Percentiles rank a stretch among this genome's conserved stretches.
These are phyloP conservation scores for Calidris pugnax DNA, from an alignment of 2,113 vertebrate genomes.

Conservation along the genomic window DNA sequence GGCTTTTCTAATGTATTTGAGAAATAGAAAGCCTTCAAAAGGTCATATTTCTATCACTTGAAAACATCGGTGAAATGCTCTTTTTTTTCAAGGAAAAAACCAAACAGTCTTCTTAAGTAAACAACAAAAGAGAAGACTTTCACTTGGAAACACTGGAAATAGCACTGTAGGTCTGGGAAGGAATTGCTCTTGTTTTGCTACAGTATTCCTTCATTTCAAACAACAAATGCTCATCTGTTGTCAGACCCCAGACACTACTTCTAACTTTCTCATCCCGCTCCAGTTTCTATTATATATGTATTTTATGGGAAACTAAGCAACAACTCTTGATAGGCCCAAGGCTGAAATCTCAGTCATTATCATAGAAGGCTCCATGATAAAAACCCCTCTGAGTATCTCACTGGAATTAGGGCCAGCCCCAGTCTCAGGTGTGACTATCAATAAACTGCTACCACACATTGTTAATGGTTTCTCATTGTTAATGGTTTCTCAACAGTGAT, in stretches of 20 bases:
- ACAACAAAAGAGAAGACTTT: not conserved
- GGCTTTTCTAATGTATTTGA: not conserved
- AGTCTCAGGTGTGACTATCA: not conserved
- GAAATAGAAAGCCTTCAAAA: not conserved
- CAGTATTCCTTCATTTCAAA: not conserved
- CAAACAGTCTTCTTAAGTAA: not conserved
- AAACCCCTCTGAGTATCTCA: not conserved
- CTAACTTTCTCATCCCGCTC: not conserved
- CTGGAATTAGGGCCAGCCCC: not conserved
- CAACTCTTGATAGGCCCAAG: not conserved
- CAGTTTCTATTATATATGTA: not conserved
- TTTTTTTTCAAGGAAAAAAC: not conserved
- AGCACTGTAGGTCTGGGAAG: not conserved
- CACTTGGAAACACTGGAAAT: not conserved
- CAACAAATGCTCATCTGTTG: not conserved
- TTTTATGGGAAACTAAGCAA: not conserved
- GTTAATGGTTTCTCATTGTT: not conserved
- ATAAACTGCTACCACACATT: not conserved
- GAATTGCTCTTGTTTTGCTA: not conserved
- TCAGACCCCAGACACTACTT: not conserved
- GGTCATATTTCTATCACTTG: not conserved
- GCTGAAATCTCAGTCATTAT: not conserved
- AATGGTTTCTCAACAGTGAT: not conserved
- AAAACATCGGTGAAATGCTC: not conserved
- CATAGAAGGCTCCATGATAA: not conserved